These are phyloP conservation scores for Tetanocera ferruginea DNA, from an alignment of 2,888 invertebrate species.

Conservation along the genomic window DNA sequence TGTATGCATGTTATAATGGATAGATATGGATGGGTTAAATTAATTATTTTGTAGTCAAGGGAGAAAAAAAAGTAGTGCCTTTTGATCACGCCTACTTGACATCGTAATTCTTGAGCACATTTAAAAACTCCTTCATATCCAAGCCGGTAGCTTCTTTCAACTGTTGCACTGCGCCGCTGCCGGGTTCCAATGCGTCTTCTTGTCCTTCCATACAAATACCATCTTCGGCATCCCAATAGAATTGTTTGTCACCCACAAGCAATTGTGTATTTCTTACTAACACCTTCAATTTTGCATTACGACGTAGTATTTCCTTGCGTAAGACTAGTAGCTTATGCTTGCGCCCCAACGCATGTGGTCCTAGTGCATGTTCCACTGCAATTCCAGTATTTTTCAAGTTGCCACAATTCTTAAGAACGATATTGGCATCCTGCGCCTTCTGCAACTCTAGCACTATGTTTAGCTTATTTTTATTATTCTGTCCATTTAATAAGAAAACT, in stretches of 20 bases:
- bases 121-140: conserved; percentile 50
- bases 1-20: no score
- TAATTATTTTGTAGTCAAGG: no score
- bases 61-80: not conserved
- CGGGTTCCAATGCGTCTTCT: conserved; percentile 25
- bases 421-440: conserved; percentile 41
- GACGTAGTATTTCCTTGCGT: conserved; percentile 49
- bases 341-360: conserved; percentile 46
- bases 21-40: no score
- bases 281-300: conserved; percentile 47
- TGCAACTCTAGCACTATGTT: conserved; percentile 47
- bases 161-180: conserved; percentile 42
- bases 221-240: conserved; percentile 50
- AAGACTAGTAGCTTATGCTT: conserved; percentile 50
- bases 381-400: conserved; percentile 50
- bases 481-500: conserved; percentile 36
- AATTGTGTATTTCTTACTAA: conserved; percentile 46
- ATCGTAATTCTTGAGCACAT: conserved; percentile 50
- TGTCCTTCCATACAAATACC: conserved; percentile 43
- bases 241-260: conserved; percentile 46
- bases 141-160: conserved; percentile 44
- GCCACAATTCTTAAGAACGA: conserved; percentile 44
- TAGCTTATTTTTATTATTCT: conserved; percentile 17
- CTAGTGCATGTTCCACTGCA: conserved; percentile 47
- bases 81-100: conserved; percentile 27